phyloP scores from a whole-genome alignment of 2,113 vertebrate genomes.

The Rhadina sibilatrix region DNA sequence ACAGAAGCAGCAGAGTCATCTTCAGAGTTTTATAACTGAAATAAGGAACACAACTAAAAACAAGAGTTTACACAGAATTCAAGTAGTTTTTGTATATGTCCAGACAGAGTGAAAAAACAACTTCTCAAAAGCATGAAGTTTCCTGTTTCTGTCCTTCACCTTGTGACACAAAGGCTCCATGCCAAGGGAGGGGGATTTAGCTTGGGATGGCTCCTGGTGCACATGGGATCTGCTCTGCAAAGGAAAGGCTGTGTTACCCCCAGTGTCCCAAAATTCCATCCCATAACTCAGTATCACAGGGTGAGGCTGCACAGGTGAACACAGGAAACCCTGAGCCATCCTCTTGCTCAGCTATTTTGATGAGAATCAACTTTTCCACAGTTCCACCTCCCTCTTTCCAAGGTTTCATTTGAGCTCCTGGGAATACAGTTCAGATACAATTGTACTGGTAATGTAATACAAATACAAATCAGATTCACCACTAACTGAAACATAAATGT shows the following conservation, averaged over 20 bases:
- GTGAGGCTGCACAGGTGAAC: not conserved
- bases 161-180: not conserved
- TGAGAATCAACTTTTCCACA: not conserved
- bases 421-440: not conserved
- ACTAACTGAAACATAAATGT: not conserved
- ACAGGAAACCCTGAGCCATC: not conserved
- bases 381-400: not conserved
- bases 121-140: not conserved
- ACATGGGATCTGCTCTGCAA: not conserved
- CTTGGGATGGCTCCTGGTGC: not conserved
- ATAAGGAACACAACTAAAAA: not conserved
- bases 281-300: not conserved
- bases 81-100: accelerated
- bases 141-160: not conserved
- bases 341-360: not conserved
- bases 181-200: not conserved
- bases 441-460: accelerated
- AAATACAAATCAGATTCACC: not conserved
- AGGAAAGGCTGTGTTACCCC: not conserved
- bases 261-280: not conserved
- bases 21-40: not conserved
- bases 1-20: not conserved
- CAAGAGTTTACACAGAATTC: not conserved
- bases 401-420: not conserved
- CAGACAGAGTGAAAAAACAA: not conserved